A percentile compares a stretch with the other conserved stretches of the same genome.
phyloP scores from a whole-genome alignment of 2,797 vertebrate genomes.

The Nyctalus aviator region DNA sequence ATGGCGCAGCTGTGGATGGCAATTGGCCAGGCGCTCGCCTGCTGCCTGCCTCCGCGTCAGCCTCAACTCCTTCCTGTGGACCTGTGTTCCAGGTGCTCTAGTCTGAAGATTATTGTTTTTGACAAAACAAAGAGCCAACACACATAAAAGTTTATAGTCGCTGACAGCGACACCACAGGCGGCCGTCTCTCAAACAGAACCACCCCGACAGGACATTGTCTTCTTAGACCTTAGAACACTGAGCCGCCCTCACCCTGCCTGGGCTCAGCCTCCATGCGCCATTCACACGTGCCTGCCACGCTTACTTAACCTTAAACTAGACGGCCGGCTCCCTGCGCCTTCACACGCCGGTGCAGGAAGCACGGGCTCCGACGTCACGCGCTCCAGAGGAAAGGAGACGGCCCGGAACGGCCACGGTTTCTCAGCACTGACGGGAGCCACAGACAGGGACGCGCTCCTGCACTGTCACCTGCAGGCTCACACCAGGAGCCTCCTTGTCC shows the following conservation, averaged over 20 bases:
- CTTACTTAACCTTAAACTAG: background rate
- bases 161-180: background rate
- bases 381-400: background rate
- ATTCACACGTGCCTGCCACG: background rate
- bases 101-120: background rate
- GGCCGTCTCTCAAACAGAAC: background rate
- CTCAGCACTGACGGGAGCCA: background rate
- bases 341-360: background rate
- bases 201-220: background rate
- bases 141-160: background rate
- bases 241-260: background rate
- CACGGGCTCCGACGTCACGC: rapidly evolving
- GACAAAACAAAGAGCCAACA: background rate
- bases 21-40: background rate
- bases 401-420: background rate
- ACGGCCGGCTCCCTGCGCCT: background rate
- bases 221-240: background rate
- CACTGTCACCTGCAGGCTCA: background rate
- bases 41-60: no score
- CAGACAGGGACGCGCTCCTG: background rate
- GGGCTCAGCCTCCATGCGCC: background rate
- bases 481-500: background rate
- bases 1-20: background rate
- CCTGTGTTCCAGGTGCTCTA: background rate
- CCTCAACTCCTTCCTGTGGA: background rate